Evolutionary conservation across 2,113 vertebrate genomes (phyloP), one percentile per base, ranked within the genome.

Genomic region (Pomatostomus ruficeps): DNA sequence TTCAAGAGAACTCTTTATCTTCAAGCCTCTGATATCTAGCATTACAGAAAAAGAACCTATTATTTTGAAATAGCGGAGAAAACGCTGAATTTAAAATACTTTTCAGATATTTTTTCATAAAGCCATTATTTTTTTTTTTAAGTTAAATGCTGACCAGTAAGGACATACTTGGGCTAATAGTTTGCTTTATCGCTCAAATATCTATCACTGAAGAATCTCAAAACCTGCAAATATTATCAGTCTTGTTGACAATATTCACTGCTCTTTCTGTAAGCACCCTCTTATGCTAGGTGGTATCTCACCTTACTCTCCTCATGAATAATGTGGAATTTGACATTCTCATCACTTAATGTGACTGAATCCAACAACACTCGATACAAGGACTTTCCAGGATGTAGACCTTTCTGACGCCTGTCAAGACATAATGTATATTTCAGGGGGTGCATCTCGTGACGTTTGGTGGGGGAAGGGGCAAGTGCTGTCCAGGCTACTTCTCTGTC

Each of bases 361-460:
- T 99, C 98, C 93, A 99, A 68, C 63, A 98, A 96, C 18, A 97
- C 98, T 62, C 11, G 91, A 90, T 99, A 98, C 24, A 96, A 96
- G 67, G 97, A 96, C 65, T 97, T 86, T 73, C 92, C 98, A 52
- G 98, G 97, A 57, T 75, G 93, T 49, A 97, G 95, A 68, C 93
- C 86, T 93, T 98, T 99, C 97, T 99, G 99, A 73, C 98, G 98
- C 93, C 99, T 99, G 66, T 26, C 65, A 68, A 94, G 57, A 96
- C 3, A 72, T n/a, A n/a, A n/a, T n/a, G n/a, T n/a, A n/a, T n/a
- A n/a, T n/a, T n/a, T n/a, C n/a, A n/a, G n/a, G n/a, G n/a, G n/a
- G n/a, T n/a, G n/a, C n/a, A n/a, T n/a, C n/a, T n/a, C n/a, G n/a
- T n/a, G n/a, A n/a, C n/a, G n/a, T n/a, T n/a, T n/a, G n/a, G n/a